Evolutionary conservation across 2,888 invertebrate species (phyloP), one percentile per base, ranked within the genome.

Genomic region (Troides oblongomaculatus): DNA sequence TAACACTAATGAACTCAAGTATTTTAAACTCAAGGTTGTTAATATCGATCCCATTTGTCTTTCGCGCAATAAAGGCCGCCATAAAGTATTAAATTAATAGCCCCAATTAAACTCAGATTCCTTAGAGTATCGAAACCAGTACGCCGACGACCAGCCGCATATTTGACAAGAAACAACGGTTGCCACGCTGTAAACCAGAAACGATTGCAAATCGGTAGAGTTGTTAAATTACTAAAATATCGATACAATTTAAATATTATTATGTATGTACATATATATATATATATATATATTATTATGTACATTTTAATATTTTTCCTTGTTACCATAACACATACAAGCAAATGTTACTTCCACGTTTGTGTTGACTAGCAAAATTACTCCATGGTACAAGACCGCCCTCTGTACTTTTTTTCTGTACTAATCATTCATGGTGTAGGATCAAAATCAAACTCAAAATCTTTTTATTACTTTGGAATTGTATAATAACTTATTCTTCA

Each of bases 21-120:
- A 5, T 50, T 1, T 50, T 50, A 50, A 50, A 18, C 21, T 53
- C 66, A 61, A 66, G 66, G 66, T 66, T 60, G 36, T 36, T 17
- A 30, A 65, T 59, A 50, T 39, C n/a, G 39, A 30, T 39, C 30
- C 50, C 50, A 69, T 65, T 69, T 57, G 62, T 69, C 69, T 58
- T 62, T 65, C 57, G 36, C 39, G 39, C 58, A 62, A 69, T 65
- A 65, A 65, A 69, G 62, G 62, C 62, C 62, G 36, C 59, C 36
- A 59, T 66, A 62, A 70, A 70, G 21, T 62, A 62, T 66, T 62
- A 53, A 66, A 62, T 66, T 50, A 66, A 53, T 66, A 66, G 62
- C 62, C 46, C 30, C 69, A 62, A 66, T 66, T 70, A 70, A 59
- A 62, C 58, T 58, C 36, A 58, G 66, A 70, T 70, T 62, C 65